Base-by-base conservation (phyloP, 2,888 invertebrate genomes). In the Celastrina argiolus region DNA sequence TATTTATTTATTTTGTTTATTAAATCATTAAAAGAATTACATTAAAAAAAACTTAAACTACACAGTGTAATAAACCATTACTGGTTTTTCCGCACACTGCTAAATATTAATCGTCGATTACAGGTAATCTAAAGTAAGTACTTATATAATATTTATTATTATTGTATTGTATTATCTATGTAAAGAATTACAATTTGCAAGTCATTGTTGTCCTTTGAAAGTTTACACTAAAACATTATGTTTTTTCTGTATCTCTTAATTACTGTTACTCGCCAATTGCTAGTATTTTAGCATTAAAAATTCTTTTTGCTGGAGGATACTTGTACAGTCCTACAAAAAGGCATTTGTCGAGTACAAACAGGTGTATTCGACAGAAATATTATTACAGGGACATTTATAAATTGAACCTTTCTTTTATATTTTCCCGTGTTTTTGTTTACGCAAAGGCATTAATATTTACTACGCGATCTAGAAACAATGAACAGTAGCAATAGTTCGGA, bases 391-490 rank as follows among this genome's bases (percentile, higher is more conserved):
- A 45, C 45, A 45, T 45, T 45, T 45, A 18, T 10, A 45, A 45
- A 18, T 18, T 16, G 45, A 45, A 16, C 18, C 2, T 45, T 31
- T 6, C 7, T 3, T 31, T 31, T 36, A 7, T 36, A 7, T 36
- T 18, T 45, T 16, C 5, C 16, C 7, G 0, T 26, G 26, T 22
- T 51, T 22, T 51, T 51, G 51, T 51, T 51, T 51, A 51, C 51
- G 18, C 10, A 12, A 12, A 26, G 22, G 51, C 51, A 51, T 51
- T 51, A 51, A 51, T 51, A 51, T 51, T 51, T 51, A 51, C 22
- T 10, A 22, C 18, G 51, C 51, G 51, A 22, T 51, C 22, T 51
- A 26, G 51, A 51, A 51, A 51, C 51, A 51, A 51, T 51, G 51
- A 26, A 26, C 51, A 51, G 12, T 51, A 22, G 12, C 12, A 51